A percentile compares a stretch with the other conserved stretches of the same genome.
Evolutionary conservation across 2,797 vertebrate species (phyloP).

Genomic region (Onychomys leucogaster): DNA sequence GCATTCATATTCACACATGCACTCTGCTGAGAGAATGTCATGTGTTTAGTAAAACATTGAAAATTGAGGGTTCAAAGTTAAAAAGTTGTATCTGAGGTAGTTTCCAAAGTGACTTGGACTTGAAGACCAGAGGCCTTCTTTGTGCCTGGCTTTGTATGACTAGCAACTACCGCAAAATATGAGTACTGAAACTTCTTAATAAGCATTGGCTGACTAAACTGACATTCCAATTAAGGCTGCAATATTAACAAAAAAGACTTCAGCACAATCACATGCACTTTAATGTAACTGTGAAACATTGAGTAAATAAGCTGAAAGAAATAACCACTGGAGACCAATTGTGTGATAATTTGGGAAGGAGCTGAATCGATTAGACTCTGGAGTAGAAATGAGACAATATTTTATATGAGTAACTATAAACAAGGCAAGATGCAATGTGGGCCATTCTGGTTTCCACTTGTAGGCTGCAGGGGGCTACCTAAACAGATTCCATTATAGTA

Average conservation of each 20-base stretch:
- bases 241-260: constrained; percentile 44
- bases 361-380: neutral
- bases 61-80: neutral
- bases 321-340: constrained; percentile 34
- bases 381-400: constrained; percentile 20
- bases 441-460: neutral
- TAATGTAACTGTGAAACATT: constrained; percentile 61
- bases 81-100: neutral
- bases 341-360: constrained; percentile 58
- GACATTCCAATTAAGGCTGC: constrained; percentile 41
- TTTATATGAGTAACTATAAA: constrained; percentile 25
- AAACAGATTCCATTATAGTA: constrained; percentile 54
- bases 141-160: neutral
- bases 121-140: neutral
- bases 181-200: neutral
- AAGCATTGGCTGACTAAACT: constrained; percentile 6
- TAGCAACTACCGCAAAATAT: neutral
- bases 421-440: neutral
- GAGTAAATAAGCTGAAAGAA: constrained; percentile 51
- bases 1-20: neutral
- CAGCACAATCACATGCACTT: constrained; percentile 25
- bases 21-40: constrained; percentile 28
- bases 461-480: neutral
- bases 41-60: constrained; percentile 29
- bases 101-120: neutral